These are phyloP conservation scores for Drosophila nigrodunni DNA, from an alignment of 1,140 invertebrate genomes.

Conservation along the genomic window DNA sequence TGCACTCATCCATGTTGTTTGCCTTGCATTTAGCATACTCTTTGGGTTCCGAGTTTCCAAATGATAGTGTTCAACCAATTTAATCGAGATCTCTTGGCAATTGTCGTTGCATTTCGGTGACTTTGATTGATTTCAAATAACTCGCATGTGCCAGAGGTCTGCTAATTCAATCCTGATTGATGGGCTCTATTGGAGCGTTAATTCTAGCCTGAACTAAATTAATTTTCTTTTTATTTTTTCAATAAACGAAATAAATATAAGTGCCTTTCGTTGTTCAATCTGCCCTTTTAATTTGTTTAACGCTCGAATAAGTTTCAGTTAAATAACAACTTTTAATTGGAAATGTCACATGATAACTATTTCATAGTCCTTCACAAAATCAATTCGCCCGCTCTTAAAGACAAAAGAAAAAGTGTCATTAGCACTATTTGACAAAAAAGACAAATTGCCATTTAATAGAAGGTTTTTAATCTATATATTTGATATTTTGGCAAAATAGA, in stretches of 20 bases:
- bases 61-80: conserved; percentile 49
- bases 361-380: too few species aligned
- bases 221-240: neutral
- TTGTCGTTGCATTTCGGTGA: conserved; percentile 42
- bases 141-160: conserved; percentile 20
- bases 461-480: too few species aligned
- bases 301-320: neutral
- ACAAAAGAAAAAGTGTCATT: too few species aligned
- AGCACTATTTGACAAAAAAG: too few species aligned
- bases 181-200: conserved; percentile 9
- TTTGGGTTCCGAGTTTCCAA: neutral
- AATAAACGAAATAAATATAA: neutral
- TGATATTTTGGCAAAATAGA: too few species aligned
- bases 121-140: conserved; percentile 62
- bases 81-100: conserved; percentile 16
- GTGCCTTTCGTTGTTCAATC: neutral
- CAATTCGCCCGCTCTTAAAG: too few species aligned
- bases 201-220: neutral
- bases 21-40: neutral
- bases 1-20: neutral
- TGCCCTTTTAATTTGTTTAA: neutral
- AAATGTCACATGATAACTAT: too few species aligned
- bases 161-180: conserved; percentile 62
- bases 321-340: neutral
- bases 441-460: too few species aligned